Evolutionary conservation across 2,797 vertebrate species (phyloP), one percentile per base, ranked within the genome.

Genomic region (Gobionotothen gibberifrons): DNA sequence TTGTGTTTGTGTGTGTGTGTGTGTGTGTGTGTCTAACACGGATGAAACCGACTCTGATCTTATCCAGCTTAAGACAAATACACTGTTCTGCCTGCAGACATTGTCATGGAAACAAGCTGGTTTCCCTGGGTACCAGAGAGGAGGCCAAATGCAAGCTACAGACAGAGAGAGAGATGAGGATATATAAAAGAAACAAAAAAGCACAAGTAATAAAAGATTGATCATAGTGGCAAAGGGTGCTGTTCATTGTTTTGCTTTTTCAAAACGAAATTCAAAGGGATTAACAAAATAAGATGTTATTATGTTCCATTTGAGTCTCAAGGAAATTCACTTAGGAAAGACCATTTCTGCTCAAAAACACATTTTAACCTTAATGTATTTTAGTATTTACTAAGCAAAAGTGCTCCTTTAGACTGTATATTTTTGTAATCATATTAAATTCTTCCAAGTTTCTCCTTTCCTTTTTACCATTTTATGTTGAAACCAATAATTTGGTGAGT

Each of bases 41-140:
- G 86, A 90, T 90, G 88, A 90, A 92, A 92, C 87, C 77, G 85
- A 88, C 85, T 93, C 88, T 90, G 90, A 93, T 93, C 87, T 92
- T 92, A 93, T 93, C 90, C 85, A 85, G 84, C 88, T 90, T 91
- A 93, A 93, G 86, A 93, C 91, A 93, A 93, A 93, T 89, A 89
- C 88, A 82, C 83, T 87, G 89, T 89, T 92, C 90, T 60, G 90
- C 88, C 90, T 87, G 89, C 87, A 91, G 90, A 93, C 89, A 92
- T 92, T 87, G 92, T 93, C 92, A 94, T 93, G 92, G 92, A 91
- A 94, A 93, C 91, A 92, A 87, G 88, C 84, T 40, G 82, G 92
- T 93, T 91, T 92, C 90, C 92, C 89, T 90, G 91, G 91, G 91
- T 90, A 90, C 87, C 89, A 76, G 84, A 81, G 89, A 87, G 82